phyloP scores from a whole-genome alignment of 2,888 invertebrate genomes.

The Orchesellides sinensis region DNA sequence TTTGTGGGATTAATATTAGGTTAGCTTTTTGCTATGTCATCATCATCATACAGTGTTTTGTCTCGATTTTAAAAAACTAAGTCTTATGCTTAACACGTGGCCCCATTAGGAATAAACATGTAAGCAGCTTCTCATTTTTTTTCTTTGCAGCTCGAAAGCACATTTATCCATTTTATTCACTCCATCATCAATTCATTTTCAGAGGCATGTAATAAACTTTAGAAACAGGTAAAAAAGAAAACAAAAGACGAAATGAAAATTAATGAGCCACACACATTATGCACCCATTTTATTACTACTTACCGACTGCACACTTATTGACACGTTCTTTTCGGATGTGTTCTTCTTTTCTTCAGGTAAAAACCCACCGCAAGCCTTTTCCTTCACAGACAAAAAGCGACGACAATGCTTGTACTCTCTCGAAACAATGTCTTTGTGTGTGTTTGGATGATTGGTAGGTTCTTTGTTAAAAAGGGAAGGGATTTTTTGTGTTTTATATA shows the following conservation, averaged over 20 bases:
- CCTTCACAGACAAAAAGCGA: neutral
- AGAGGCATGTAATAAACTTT: neutral
- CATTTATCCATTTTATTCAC: neutral
- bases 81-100: neutral
- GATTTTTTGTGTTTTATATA: neutral
- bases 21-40: neutral
- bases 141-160: neutral
- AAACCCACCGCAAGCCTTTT: conserved; percentile 4
- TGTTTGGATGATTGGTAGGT: conserved; percentile 22
- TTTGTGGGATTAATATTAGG: no score
- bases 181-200: conserved; percentile 16
- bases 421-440: conserved; percentile 10
- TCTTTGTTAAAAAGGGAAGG: conserved; percentile 12
- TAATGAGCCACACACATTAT: conserved; percentile 45
- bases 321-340: neutral
- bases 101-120: no score
- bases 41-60: neutral
- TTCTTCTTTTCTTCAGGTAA: conserved; percentile 22
- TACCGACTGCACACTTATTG: conserved; percentile 19
- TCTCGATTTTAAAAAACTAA: no score
- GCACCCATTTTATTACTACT: conserved; percentile 25
- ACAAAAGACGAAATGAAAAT: conserved; percentile 52
- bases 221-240: conserved; percentile 15
- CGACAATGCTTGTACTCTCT: neutral
- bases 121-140: neutral